These are phyloP conservation scores for Lophotriccus pileatus DNA, from an alignment of 2,797 vertebrate species.

Conservation along the genomic window DNA sequence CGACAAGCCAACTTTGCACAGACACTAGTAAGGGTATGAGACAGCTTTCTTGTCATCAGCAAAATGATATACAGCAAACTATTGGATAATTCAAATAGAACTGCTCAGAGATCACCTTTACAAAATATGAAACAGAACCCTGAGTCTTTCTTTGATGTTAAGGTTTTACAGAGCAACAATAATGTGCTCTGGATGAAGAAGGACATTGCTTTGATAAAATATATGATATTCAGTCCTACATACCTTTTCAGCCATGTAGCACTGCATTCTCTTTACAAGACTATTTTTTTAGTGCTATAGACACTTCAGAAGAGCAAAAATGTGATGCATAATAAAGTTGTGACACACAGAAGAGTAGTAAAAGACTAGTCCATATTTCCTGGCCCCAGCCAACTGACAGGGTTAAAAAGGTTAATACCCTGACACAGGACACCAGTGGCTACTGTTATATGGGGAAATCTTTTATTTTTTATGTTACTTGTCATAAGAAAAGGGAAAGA, in stretches of 20 bases:
- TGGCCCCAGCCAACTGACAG: slow-evolving; percentile 50
- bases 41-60: slow-evolving; percentile 39
- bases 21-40: background rate
- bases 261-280: slow-evolving; percentile 19
- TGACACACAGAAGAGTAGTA: slow-evolving; percentile 62
- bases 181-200: background rate
- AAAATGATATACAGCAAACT: slow-evolving; percentile 39
- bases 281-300: slow-evolving; percentile 26
- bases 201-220: slow-evolving; percentile 41
- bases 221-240: slow-evolving; percentile 9
- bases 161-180: slow-evolving; percentile 26
- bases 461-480: slow-evolving; percentile 51
- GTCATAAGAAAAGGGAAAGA: slow-evolving; percentile 14
- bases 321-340: slow-evolving; percentile 62
- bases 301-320: slow-evolving; percentile 61
- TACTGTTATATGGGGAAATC: slow-evolving; percentile 57
- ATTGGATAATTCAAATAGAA: slow-evolving; percentile 43
- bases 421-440: slow-evolving; percentile 55
- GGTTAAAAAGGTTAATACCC: slow-evolving; percentile 68
- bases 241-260: slow-evolving; percentile 12
- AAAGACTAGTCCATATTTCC: slow-evolving; percentile 61
- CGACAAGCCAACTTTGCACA: slow-evolving; percentile 9
- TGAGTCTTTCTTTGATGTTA: slow-evolving; percentile 46
- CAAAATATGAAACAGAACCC: slow-evolving; percentile 54
- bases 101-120: slow-evolving; percentile 31